Evolutionary conservation across 1,140 invertebrate species (phyloP), one percentile per base, ranked within the genome.

Genomic region (Aphaenogaster ashmeadi): DNA sequence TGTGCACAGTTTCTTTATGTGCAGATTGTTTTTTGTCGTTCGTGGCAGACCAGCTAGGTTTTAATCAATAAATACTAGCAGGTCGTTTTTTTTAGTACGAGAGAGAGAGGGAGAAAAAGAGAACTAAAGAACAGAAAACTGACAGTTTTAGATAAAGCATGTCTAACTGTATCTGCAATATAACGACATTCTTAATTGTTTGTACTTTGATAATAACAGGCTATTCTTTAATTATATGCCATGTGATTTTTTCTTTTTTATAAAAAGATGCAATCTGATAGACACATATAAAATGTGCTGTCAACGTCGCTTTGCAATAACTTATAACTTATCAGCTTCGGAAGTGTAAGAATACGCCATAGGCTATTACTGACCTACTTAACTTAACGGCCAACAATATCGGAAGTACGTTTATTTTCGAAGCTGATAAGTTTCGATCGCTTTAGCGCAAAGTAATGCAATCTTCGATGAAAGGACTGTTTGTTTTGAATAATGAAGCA

Each of bases 401-500:
- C 41, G 56, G 69, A 60, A 58, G 13, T 72, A 60, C 80, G 54
- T 75, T 60, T 62, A 74, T 44, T 60, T 71, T 36, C 54, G 13
- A 47, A 47, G 13, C 69, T 75, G 80, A 84, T 84, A 84, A 84
- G 33, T 74, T 84, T 84, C 69, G 80, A 62, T 84, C 69, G 69
- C 27, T 75, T 84, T 60, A 75, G 44, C 64, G 27, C 33, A 47
- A 75, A 84, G 58, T 84, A 75, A 74, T 21, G 54, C 27, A 84
- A 84, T 84, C 27, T 60, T 38, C 41, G 41, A 83, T 69, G 33
- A 84, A 84, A 74, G 58, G 69, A 44, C 13, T 75, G 41, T 74
- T 84, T 74, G 33, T 75, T 84, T 74, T 50, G 69, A 74, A 75
- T 84, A 84, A 84, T 84, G 80, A 60, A 75, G 54, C 33, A 84